Conservation (phyloP, 1,140 invertebrate genomes). For the Tribolium castaneum region DNA sequence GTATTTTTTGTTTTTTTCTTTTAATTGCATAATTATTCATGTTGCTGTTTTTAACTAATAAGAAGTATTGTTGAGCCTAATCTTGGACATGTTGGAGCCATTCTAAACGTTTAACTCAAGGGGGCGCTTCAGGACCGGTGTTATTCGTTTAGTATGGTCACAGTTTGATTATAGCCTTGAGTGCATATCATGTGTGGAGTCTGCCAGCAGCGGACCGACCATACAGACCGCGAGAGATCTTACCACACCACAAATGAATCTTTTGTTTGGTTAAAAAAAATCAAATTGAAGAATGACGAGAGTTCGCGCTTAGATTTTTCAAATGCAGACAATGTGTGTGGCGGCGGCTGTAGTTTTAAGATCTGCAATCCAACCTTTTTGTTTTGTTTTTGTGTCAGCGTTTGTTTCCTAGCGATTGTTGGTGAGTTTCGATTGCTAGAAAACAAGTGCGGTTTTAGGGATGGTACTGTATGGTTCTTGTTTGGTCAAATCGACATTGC, state of each 20-base stretch:
- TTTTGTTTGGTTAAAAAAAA: background rate
- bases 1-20: background rate
- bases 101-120: slow-evolving; percentile 7
- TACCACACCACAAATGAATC: slow-evolving; percentile 52
- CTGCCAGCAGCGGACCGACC: slow-evolving; percentile 61
- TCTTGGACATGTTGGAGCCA: slow-evolving; percentile 22
- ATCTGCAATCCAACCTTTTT: slow-evolving; percentile 32
- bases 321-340: slow-evolving; percentile 66
- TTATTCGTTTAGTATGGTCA: slow-evolving; percentile 52
- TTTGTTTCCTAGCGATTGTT: background rate
- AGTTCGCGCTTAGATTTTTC: slow-evolving; percentile 54
- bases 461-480: slow-evolving; percentile 59
- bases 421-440: background rate
- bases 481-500: slow-evolving; percentile 8
- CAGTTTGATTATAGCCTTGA: slow-evolving; percentile 59
- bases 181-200: slow-evolving; percentile 63
- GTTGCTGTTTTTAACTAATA: slow-evolving; percentile 31
- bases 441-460: slow-evolving; percentile 39
- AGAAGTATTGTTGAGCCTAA: slow-evolving; percentile 44
- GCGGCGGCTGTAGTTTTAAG: slow-evolving; percentile 57
- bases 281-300: background rate
- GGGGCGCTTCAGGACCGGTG: background rate
- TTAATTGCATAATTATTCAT: slow-evolving; percentile 23
- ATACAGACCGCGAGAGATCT: slow-evolving; percentile 58
- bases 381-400: slow-evolving; percentile 26